Percentiles rank a stretch among this genome's conserved stretches.
phyloP scores from a whole-genome alignment of 2,888 invertebrate species.

The Scaptomyza parva region DNA sequence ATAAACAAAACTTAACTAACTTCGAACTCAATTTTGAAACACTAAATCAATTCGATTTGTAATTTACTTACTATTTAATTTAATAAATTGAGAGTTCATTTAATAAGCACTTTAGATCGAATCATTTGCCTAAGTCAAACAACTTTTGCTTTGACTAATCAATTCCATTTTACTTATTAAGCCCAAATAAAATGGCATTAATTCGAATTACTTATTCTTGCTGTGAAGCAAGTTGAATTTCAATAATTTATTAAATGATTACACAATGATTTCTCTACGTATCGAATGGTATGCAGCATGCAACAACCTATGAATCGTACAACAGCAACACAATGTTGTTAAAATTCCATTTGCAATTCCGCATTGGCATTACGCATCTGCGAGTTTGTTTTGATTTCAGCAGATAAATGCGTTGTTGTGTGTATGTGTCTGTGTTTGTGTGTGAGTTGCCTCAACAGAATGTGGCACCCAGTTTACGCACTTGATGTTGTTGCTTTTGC shows the following conservation, averaged over 20 bases:
- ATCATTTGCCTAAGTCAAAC: neutral
- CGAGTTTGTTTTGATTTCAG: conserved; percentile 63
- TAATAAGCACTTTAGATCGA: neutral
- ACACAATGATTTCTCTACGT: conserved; percentile 33
- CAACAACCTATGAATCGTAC: conserved; percentile 21
- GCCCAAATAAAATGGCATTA: neutral
- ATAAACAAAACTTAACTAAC: neutral
- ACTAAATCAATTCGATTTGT: neutral
- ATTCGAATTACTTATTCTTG: neutral
- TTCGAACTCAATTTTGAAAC: too few species aligned
- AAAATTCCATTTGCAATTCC: conserved; percentile 30
- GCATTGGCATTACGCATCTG: conserved; percentile 50
- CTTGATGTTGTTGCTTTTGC: conserved; percentile 30
- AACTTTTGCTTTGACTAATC: neutral
- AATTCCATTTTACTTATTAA: neutral
- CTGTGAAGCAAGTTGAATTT: neutral
- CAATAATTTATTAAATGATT: conserved; percentile 11
- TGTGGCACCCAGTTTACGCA: conserved; percentile 50
- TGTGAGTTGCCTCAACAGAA: conserved; percentile 32
- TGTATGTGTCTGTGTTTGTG: neutral
- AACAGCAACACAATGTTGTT: conserved; percentile 27
- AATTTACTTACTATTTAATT: neutral
- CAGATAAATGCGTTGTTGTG: conserved; percentile 46
- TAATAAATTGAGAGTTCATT: neutral
- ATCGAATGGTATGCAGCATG: conserved; percentile 7